Conservation (phyloP, 2,888 invertebrate species). For the Linnaemya vulpina region DNA sequence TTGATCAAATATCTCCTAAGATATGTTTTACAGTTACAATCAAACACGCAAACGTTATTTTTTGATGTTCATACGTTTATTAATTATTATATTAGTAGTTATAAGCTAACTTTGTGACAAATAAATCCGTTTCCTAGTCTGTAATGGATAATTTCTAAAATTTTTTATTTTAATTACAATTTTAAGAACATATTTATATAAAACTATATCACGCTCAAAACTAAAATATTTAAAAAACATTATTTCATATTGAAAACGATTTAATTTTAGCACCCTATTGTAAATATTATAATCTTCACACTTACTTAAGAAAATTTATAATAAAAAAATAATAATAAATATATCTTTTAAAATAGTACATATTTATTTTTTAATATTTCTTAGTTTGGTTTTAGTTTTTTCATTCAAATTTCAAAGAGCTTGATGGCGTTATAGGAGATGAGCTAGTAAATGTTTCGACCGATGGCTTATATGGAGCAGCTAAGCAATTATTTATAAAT, state of each 20-base stretch:
- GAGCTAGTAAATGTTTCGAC: constrained; percentile 57
- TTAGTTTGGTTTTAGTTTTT: constrained; percentile 36
- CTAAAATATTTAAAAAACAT: not conserved
- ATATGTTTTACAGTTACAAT: no score
- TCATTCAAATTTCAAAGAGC: constrained; percentile 69
- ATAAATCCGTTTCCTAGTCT: no score
- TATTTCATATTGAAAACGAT: not conserved
- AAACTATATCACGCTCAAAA: not conserved
- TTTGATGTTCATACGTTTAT: no score
- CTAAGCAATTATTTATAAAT: constrained; percentile 86
- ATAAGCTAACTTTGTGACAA: no score
- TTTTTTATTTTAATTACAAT: not conserved
- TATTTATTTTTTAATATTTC: constrained; percentile 20
- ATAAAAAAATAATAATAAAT: constrained; percentile 23
- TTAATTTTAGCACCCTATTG: no score
- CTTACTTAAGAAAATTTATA: constrained; percentile 28
- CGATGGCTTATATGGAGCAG: constrained; percentile 73
- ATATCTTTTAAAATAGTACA: constrained; percentile 31
- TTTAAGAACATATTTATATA: not conserved
- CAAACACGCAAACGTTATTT: no score
- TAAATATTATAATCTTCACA: not conserved
- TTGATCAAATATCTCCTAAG: no score
- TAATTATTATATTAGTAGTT: no score
- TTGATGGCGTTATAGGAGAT: constrained; percentile 59
- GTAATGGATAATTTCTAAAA: not conserved